Conservation (phyloP, 2,113 vertebrate genomes). For the Callospermophilus lateralis region DNA sequence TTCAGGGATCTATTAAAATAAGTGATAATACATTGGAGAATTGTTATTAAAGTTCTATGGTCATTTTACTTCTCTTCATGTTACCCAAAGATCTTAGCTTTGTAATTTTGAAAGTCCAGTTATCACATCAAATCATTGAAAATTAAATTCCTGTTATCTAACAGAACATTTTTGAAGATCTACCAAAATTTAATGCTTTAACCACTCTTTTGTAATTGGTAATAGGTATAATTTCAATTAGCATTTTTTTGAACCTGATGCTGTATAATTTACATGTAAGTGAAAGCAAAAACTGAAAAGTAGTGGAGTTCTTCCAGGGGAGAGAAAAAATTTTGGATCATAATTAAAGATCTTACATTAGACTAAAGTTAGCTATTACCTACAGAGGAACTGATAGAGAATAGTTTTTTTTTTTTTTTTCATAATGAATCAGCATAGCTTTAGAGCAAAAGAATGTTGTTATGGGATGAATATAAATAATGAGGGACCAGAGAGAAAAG, state of each 20-base stretch:
- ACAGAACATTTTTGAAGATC: constrained; percentile 4
- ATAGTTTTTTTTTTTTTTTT: background rate
- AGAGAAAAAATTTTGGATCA: background rate
- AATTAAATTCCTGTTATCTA: background rate
- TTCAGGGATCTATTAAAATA: constrained; percentile 37
- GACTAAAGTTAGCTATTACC: background rate
- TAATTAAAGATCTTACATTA: constrained; percentile 5
- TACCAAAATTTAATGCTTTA: background rate
- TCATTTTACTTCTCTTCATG: background rate
- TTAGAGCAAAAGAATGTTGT: constrained; percentile 42
- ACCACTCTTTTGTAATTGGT: background rate
- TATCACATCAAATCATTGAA: background rate
- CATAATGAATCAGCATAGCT: constrained; percentile 15
- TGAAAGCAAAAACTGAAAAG: background rate
- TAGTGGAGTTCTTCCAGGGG: background rate
- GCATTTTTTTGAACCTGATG: background rate
- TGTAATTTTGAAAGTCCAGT: constrained; percentile 4
- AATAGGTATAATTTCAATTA: background rate
- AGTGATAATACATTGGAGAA: constrained; percentile 30
- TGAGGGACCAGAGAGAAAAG: constrained; percentile 34
- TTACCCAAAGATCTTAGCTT: constrained; percentile 26
- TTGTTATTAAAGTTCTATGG: constrained; percentile 25
- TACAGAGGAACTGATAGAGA: background rate
- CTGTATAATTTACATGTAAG: background rate
- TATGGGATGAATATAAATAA: constrained; percentile 43